A percentile compares a stretch with the other conserved stretches of the same genome.
These are phyloP conservation scores for Eueides isabella DNA, from an alignment of 1,140 invertebrate species.

Conservation along the genomic window DNA sequence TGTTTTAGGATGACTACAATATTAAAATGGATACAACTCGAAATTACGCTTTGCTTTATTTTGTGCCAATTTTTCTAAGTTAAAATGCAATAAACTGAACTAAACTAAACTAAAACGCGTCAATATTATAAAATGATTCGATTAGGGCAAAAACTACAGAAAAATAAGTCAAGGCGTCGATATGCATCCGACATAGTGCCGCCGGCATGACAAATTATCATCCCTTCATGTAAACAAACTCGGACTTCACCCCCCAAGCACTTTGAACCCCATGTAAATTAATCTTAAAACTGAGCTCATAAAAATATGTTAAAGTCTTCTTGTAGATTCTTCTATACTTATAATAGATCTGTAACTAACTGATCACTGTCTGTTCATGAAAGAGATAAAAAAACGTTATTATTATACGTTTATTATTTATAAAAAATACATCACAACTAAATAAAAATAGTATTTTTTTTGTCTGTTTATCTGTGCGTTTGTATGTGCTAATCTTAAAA, in stretches of 20 bases:
- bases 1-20: too few relatives aligned
- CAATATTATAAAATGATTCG: neutral
- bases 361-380: too few relatives aligned
- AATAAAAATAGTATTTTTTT: too few relatives aligned
- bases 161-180: conserved; percentile 16
- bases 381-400: too few relatives aligned
- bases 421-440: too few relatives aligned
- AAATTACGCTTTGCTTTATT: neutral
- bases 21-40: neutral
- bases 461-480: too few relatives aligned
- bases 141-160: neutral
- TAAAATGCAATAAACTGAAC: too few relatives aligned
- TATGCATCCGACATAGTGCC: conserved; percentile 16
- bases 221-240: conserved; percentile 27
- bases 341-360: too few relatives aligned
- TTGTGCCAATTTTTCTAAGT: too few relatives aligned
- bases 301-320: neutral
- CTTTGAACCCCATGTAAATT: conserved; percentile 13
- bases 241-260: conserved; percentile 9
- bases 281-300: conserved; percentile 4
- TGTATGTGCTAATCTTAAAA: too few relatives aligned
- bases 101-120: neutral
- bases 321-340: too few relatives aligned
- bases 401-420: too few relatives aligned
- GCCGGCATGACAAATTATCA: conserved; percentile 18